These are phyloP conservation scores for Silurus aristotelis DNA, from an alignment of 2,797 vertebrate genomes.

Conservation along the genomic window DNA sequence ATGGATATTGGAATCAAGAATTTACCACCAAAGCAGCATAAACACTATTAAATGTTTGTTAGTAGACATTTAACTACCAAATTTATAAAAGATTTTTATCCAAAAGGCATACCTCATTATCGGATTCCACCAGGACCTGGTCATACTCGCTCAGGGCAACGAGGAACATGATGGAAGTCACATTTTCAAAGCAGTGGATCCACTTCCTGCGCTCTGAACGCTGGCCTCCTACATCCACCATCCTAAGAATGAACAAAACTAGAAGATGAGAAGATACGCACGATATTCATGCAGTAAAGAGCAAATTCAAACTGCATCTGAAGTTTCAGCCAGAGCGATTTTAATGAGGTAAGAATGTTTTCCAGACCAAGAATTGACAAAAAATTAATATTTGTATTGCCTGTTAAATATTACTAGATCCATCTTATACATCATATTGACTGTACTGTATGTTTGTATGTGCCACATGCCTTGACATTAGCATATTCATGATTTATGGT, in stretches of 20 bases:
- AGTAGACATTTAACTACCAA: neutral
- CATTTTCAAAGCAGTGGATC: conserved; percentile 99
- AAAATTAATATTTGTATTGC: neutral
- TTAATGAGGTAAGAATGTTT: neutral
- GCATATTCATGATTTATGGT: neutral
- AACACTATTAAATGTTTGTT: neutral
- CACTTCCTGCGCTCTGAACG: conserved; percentile 98
- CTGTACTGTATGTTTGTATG: neutral
- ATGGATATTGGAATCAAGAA: neutral
- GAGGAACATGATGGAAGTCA: conserved; percentile 99
- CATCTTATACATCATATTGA: neutral
- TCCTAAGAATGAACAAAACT: conserved; percentile 71
- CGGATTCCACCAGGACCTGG: conserved; percentile 97
- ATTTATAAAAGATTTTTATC: too few relatives aligned
- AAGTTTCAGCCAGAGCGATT: neutral
- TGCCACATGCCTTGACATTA: neutral
- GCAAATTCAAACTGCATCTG: too few relatives aligned
- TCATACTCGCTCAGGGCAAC: conserved; percentile 98
- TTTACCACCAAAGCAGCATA: neutral
- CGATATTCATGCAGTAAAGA: neutral
- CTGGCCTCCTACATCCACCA: conserved; percentile 98
- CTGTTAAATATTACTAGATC: neutral
- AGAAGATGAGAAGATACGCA: neutral
- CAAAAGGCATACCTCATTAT: conserved; percentile 84
- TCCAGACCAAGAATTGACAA: neutral